These are phyloP conservation scores for Andricus quercusramuli DNA, from an alignment of 2,888 invertebrate species.

Conservation along the genomic window DNA sequence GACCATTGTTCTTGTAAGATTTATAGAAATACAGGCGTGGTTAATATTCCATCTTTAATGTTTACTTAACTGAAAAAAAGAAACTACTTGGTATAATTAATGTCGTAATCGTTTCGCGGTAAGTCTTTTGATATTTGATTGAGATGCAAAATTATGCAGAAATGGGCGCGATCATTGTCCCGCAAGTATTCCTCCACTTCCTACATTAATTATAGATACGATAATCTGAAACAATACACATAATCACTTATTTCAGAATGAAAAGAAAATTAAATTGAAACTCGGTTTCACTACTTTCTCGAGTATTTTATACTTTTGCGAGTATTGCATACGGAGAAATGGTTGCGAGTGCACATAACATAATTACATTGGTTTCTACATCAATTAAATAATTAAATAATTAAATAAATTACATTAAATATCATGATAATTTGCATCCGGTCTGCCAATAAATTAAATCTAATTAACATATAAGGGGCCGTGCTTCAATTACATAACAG, in stretches of 20 bases:
- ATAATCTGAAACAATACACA: background rate
- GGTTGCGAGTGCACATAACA: background rate
- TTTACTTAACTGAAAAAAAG: background rate
- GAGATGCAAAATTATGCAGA: constrained; percentile 25
- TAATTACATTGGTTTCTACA: constrained; percentile 5
- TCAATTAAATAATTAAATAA: background rate
- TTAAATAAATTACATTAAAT: too few relatives aligned
- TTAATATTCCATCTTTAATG: background rate
- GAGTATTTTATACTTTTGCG: background rate
- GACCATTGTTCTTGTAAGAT: too few relatives aligned
- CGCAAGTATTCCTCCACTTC: too few relatives aligned
- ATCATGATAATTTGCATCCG: background rate
- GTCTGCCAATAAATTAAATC: background rate
- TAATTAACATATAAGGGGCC: too few relatives aligned
- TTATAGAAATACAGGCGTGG: too few relatives aligned
- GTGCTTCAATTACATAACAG: too few relatives aligned
- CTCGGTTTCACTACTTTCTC: background rate
- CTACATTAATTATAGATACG: background rate
- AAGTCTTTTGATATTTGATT: constrained; percentile 15
- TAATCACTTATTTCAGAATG: background rate
- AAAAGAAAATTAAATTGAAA: constrained; percentile 1
- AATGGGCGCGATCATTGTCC: constrained; percentile 29
- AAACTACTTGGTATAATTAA: background rate
- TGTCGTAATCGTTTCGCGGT: constrained; percentile 6
- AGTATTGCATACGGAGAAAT: background rate